Percentiles rank a stretch among this genome's conserved stretches.
These are phyloP conservation scores for Lacerta agilis DNA, from an alignment of 2,797 vertebrate genomes.

Conservation along the genomic window DNA sequence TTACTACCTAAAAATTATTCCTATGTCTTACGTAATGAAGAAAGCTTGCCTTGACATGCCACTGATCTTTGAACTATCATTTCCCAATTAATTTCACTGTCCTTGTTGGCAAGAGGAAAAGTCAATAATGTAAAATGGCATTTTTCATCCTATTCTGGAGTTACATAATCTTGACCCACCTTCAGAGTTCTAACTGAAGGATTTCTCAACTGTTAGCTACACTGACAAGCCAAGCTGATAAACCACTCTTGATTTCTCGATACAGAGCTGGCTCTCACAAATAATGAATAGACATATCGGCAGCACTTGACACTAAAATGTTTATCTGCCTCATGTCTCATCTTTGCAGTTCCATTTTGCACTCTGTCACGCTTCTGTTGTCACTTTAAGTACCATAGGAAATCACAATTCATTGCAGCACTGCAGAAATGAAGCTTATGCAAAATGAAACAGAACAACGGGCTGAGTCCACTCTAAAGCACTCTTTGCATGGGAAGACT, in stretches of 20 bases:
- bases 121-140: slow-evolving; percentile 52
- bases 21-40: slow-evolving; percentile 45
- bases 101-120: slow-evolving; percentile 54
- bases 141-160: slow-evolving; percentile 47
- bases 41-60: slow-evolving; percentile 54
- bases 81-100: slow-evolving; percentile 54
- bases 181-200: slow-evolving; percentile 33
- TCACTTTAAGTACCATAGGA: slow-evolving; percentile 59
- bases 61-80: slow-evolving; percentile 55
- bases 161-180: slow-evolving; percentile 33
- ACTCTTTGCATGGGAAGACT: neutral
- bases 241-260: slow-evolving; percentile 63
- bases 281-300: slow-evolving; percentile 59
- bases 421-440: slow-evolving; percentile 52
- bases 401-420: slow-evolving; percentile 67
- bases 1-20: slow-evolving; percentile 16
- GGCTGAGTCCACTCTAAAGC: neutral
- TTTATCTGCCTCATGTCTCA: slow-evolving; percentile 59
- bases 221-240: slow-evolving; percentile 63
- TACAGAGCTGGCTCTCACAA: slow-evolving; percentile 46
- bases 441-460: slow-evolving; percentile 41
- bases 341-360: slow-evolving; percentile 58
- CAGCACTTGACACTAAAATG: slow-evolving; percentile 54
- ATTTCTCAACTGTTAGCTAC: slow-evolving; percentile 29
- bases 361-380: slow-evolving; percentile 59